These are phyloP conservation scores for Prostheceraeus crozeri DNA, from an alignment of 2,888 invertebrate genomes.

Conservation along the genomic window DNA sequence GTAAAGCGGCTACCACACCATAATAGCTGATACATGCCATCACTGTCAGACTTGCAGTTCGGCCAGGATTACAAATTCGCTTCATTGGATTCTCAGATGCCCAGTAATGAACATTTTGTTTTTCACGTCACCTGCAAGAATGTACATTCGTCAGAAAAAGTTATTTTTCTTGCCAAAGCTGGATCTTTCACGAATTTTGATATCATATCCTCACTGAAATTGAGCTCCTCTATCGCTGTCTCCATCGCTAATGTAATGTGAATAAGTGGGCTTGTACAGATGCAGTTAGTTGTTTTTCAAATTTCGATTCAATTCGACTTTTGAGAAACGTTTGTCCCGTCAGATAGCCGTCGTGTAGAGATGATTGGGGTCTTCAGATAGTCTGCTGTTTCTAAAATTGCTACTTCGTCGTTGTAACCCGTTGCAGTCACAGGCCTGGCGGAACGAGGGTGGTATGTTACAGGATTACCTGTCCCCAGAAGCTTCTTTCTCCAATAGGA, in stretches of 20 bases:
- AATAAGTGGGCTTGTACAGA: constrained; percentile 16
- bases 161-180: constrained; percentile 2
- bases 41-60: not conserved
- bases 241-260: not conserved
- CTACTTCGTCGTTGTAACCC: too few species aligned
- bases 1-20: too few species aligned
- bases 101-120: constrained; percentile 27
- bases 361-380: too few species aligned
- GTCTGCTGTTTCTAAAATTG: too few species aligned
- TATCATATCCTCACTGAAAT: constrained; percentile 21
- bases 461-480: too few species aligned
- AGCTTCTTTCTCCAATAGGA: too few species aligned
- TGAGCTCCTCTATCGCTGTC: not conserved
- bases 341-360: constrained; percentile 22
- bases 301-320: not conserved
- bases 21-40: constrained; percentile 2
- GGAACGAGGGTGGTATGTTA: too few species aligned
- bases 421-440: too few species aligned
- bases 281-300: constrained; percentile 6
- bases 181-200: not conserved
- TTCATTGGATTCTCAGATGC: constrained; percentile 13
- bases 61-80: constrained; percentile 1
- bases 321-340: constrained; percentile 1
- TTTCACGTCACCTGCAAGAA: not conserved
- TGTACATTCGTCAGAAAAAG: constrained; percentile 22